phyloP scores from a whole-genome alignment of 1,140 invertebrate species.

The Drosophila persimilis region DNA sequence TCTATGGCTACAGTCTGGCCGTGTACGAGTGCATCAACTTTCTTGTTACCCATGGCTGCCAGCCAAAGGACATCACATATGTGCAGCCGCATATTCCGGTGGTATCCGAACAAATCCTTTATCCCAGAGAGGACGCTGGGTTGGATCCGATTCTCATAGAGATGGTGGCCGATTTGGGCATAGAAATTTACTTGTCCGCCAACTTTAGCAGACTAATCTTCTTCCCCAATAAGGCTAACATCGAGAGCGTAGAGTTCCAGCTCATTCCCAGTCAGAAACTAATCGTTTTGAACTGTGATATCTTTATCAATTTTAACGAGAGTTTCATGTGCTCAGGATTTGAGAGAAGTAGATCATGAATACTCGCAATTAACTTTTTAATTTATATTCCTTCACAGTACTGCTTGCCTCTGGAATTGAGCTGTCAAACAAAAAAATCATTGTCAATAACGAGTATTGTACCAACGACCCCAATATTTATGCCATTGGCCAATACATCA shows the following conservation, averaged over 20 bases:
- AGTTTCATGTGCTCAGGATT: not conserved
- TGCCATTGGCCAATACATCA: constrained; percentile 42
- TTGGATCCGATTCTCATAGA: constrained; percentile 41
- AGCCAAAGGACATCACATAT: constrained; percentile 14
- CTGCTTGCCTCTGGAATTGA: constrained; percentile 2
- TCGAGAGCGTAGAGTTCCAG: constrained; percentile 33
- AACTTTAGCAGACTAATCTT: constrained; percentile 9
- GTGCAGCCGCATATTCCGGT: constrained; percentile 34
- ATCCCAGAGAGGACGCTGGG: constrained; percentile 28
- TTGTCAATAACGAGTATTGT: constrained; percentile 41
- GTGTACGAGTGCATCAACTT: constrained; percentile 61
- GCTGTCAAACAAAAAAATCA: constrained; percentile 16
- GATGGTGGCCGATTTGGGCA: constrained; percentile 52
- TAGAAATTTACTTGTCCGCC: constrained; percentile 15
- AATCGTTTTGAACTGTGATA: constrained; percentile 18
- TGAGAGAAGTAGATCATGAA: constrained; percentile 15
- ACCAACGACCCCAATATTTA: constrained; percentile 56
- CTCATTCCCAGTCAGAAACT: not conserved
- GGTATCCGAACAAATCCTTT: constrained; percentile 9
- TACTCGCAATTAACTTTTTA: not conserved
- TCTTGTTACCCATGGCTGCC: constrained; percentile 40
- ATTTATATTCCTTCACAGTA: constrained; percentile 12
- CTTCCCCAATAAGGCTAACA: not conserved
- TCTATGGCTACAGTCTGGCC: constrained; percentile 45
- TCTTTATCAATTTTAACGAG: constrained; percentile 54